Conservation (phyloP, 2,113 vertebrate species). For the Lucifuga dentata region DNA sequence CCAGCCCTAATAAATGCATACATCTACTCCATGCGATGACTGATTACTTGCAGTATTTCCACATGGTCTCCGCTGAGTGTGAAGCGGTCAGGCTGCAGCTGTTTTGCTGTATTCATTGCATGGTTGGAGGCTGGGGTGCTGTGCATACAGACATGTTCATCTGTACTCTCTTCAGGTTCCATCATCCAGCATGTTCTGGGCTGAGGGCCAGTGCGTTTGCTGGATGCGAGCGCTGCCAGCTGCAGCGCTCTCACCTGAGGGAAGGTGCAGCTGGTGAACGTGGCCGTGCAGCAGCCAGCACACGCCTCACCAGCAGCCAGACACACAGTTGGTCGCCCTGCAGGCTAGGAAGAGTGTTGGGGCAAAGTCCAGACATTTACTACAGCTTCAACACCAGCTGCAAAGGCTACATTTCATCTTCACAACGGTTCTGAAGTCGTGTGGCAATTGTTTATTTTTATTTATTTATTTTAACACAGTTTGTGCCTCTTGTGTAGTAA, state of each 20-base stretch:
- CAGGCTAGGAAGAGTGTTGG: conserved; percentile 47
- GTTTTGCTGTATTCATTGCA: conserved; percentile 22
- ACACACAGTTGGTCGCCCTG: conserved; percentile 68
- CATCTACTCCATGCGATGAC: no score
- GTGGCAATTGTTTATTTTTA: no score
- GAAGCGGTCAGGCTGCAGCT: background rate
- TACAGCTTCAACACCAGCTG: conserved; percentile 15
- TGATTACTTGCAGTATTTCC: background rate
- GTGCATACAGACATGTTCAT: conserved; percentile 43
- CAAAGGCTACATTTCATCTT: background rate
- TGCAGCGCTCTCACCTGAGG: conserved; percentile 71
- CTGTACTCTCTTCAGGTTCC: conserved; percentile 35
- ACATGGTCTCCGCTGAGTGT: background rate
- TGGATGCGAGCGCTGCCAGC: conserved; percentile 65
- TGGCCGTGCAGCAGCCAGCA: conserved; percentile 43
- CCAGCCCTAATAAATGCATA: no score
- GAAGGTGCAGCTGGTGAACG: conserved; percentile 78
- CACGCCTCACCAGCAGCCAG: conserved; percentile 64
- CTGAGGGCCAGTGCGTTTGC: conserved; percentile 48
- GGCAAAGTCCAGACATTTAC: conserved; percentile 39
- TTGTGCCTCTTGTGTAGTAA: no score
- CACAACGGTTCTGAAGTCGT: no score
- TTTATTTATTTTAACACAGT: no score
- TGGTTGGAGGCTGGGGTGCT: conserved; percentile 11
- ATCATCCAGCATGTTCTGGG: conserved; percentile 49